A percentile compares a stretch with the other conserved stretches of the same genome.
These are phyloP conservation scores for Prunella strophiata DNA, from an alignment of 2,797 vertebrate genomes.

Conservation along the genomic window DNA sequence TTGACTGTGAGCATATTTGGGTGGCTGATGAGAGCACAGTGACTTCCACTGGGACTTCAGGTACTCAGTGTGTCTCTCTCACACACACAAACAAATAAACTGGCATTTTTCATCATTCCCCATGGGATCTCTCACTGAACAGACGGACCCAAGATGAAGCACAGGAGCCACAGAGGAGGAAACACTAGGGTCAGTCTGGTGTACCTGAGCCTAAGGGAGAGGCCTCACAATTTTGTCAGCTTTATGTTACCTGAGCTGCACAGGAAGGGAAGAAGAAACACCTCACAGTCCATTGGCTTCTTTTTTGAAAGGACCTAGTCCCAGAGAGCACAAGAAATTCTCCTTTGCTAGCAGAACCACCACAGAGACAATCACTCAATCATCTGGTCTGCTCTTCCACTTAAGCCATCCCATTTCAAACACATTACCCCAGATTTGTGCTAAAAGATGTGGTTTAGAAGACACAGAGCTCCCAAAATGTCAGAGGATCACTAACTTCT, in stretches of 20 bases:
- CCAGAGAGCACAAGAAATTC: not conserved
- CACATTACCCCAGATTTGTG: not conserved
- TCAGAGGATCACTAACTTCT: not conserved
- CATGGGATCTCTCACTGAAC: not conserved
- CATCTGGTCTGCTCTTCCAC: not conserved
- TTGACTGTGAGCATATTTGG: not conserved
- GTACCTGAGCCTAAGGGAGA: not conserved
- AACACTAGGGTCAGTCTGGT: not conserved
- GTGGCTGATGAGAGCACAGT: not conserved
- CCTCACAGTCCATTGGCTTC: not conserved
- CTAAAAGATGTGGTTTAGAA: not conserved
- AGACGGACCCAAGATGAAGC: not conserved
- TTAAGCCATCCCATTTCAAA: not conserved
- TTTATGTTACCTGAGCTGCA: not conserved
- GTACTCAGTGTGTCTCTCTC: not conserved
- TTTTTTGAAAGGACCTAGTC: not conserved
- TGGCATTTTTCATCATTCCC: not conserved
- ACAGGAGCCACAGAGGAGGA: not conserved
- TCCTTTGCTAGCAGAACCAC: not conserved
- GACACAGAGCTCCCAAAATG: not conserved
- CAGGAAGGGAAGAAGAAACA: not conserved
- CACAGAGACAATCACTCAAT: not conserved
- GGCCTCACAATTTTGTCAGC: not conserved
- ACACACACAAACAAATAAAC: not conserved
- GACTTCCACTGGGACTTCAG: not conserved